Evolutionary conservation across 2,888 invertebrate genomes (phyloP), one percentile per base, ranked within the genome.

Genomic region (Brachypalpus laphriformis): DNA sequence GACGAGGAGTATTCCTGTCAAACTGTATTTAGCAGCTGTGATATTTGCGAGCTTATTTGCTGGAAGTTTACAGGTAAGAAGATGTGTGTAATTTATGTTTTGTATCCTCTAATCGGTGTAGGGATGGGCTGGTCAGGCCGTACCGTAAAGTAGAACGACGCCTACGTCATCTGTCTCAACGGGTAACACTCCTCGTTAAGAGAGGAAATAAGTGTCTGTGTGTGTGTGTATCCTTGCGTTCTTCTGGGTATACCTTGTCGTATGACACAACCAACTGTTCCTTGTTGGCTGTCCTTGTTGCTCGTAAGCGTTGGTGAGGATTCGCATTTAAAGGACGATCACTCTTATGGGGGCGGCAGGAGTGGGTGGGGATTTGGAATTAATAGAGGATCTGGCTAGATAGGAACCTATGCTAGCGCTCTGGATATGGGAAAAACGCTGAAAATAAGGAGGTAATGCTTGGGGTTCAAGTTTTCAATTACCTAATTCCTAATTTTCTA

Each of bases 81-180:
- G 16, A 31, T 54, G 18, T 16, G 25, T 14, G 40, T 25, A 31
- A 56, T 31, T 68, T 40, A 18, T 49, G 40, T 49, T 42, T 42
- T 37, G 61, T 51, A 87, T 87, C 0, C 61, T n/a, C n/a, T 51
- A 14, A 40, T 70, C 93, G 94, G 96, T 6, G 95, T 2, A 3
- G 14, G 95, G 96, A 96, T 95, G 90, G 95, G 94, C 8, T 92
- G 95, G 87, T 96, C 96, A 5, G n/a, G n/a, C n/a, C n/a, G 89
- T 92, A 93, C 88, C 89, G 72, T 3, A 91, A 92, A 72, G 65
- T 83, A 83, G 83, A 80, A 51, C 80, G 65, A 75, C 31, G 83
- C 63, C 74, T 68, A 75, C 80, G 83, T 83, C 83, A 80, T 83
- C 25, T 56, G 68, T 63, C 72, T 78, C 47, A 49, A 78, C 20